These are phyloP conservation scores for Epirrita christyi DNA, from an alignment of 2,888 invertebrate species.

Conservation along the genomic window DNA sequence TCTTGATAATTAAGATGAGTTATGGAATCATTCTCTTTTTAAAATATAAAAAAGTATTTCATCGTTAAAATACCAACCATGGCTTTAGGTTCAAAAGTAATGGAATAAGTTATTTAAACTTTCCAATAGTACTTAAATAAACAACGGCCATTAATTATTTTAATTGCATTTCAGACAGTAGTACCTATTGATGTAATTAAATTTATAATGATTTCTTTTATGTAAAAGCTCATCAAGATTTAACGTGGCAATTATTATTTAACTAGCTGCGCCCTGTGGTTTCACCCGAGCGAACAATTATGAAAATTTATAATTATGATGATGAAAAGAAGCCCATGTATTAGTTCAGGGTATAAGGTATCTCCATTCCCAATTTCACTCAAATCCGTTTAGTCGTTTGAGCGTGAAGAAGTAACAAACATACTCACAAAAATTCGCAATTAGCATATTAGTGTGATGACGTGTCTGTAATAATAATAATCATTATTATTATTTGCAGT, in stretches of 20 bases:
- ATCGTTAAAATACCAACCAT: slow-evolving; percentile 2
- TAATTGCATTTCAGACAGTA: slow-evolving; percentile 1
- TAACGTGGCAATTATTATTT: not conserved
- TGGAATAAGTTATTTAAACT: slow-evolving; percentile 10
- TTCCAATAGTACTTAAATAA: slow-evolving; percentile 4
- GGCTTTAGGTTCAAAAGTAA: slow-evolving; percentile 1
- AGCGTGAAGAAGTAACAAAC: no score
- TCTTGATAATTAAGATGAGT: not conserved
- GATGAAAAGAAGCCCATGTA: no score
- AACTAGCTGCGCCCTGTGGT: no score
- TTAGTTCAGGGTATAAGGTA: no score
- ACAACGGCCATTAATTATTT: not conserved
- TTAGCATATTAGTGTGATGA: no score
- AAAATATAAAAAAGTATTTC: slow-evolving; percentile 6
- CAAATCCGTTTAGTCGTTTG: no score
- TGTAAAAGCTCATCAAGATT: not conserved
- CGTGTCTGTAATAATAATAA: no score
- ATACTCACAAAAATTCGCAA: no score
- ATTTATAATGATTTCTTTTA: not conserved
- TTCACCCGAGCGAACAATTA: no score
- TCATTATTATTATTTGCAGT: no score
- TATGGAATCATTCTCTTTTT: not conserved
- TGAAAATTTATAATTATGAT: no score
- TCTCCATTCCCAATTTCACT: no score
- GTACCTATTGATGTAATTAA: not conserved